These are phyloP conservation scores for Heliconius aoede DNA, from an alignment of 2,888 invertebrate species.

Conservation along the genomic window DNA sequence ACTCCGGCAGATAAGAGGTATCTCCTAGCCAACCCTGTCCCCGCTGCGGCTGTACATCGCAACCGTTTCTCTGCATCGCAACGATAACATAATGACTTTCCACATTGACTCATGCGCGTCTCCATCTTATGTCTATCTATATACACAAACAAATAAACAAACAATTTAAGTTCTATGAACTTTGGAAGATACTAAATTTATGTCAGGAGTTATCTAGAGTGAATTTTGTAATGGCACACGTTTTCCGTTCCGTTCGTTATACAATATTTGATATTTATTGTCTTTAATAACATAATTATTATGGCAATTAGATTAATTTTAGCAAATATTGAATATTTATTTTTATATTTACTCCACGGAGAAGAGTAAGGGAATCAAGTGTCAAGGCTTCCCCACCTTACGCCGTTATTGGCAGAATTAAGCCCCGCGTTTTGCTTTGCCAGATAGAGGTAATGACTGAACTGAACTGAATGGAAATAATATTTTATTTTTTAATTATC, in stretches of 20 bases:
- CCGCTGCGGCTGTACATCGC: slow-evolving; percentile 53
- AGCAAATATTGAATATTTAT: neutral
- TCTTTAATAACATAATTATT: slow-evolving; percentile 12
- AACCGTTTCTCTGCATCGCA: slow-evolving; percentile 68
- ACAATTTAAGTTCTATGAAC: slow-evolving; percentile 78
- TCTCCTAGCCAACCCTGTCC: slow-evolving; percentile 52
- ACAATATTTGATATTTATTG: slow-evolving; percentile 35
- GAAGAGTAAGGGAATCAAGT: no score
- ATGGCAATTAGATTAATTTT: neutral
- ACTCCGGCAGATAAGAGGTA: slow-evolving; percentile 64
- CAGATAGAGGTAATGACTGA: no score
- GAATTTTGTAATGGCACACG: slow-evolving; percentile 74
- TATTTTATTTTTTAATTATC: no score
- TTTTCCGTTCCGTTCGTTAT: slow-evolving; percentile 61
- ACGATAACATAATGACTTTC: slow-evolving; percentile 78
- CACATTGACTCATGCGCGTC: slow-evolving; percentile 70
- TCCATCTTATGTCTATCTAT: slow-evolving; percentile 66
- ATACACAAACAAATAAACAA: slow-evolving; percentile 55
- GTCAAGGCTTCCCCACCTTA: no score
- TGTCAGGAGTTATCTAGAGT: slow-evolving; percentile 75
- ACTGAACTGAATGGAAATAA: no score
- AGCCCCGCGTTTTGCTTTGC: no score
- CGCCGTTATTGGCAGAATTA: no score
- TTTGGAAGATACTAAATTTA: slow-evolving; percentile 73
- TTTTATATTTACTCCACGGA: no score